A percentile compares a stretch with the other conserved stretches of the same genome.
Evolutionary conservation across 2,888 invertebrate species (phyloP).

Genomic region (Oscheius sp.): DNA sequence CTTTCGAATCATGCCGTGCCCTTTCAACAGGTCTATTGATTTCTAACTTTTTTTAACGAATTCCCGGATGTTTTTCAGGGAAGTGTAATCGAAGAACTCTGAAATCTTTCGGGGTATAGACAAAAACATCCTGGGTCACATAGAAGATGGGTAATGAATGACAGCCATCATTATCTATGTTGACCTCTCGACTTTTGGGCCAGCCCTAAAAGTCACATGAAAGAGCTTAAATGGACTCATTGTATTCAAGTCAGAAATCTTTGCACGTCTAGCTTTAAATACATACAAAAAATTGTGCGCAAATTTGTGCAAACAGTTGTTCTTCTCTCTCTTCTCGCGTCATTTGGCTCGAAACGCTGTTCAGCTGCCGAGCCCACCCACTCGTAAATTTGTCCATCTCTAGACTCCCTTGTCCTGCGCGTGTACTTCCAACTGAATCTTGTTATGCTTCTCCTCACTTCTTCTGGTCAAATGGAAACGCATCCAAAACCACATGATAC

Average conservation of each 20-base stretch:
- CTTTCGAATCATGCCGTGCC: too few relatives aligned
- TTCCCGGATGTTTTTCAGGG: too few relatives aligned
- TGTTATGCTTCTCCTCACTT: constrained; percentile 9
- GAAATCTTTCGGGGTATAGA: too few relatives aligned
- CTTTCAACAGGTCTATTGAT: too few relatives aligned
- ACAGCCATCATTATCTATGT: too few relatives aligned
- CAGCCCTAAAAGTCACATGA: too few relatives aligned
- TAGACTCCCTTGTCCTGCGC: constrained; percentile 18
- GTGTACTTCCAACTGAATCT: constrained; percentile 29
- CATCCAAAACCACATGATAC: constrained; percentile 18
- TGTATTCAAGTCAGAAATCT: neutral
- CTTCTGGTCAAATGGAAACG: constrained; percentile 15
- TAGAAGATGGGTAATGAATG: too few relatives aligned
- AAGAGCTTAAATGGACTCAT: too few relatives aligned
- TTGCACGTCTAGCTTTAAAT: constrained; percentile 27
- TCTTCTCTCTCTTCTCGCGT: constrained; percentile 32
- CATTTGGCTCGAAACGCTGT: constrained; percentile 31
- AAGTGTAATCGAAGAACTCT: too few relatives aligned
- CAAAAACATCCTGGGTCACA: too few relatives aligned
- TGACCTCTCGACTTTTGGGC: too few relatives aligned
- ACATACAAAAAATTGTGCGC: constrained; percentile 23
- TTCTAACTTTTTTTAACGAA: too few relatives aligned
- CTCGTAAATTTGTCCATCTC: constrained; percentile 28
- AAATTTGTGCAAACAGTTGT: constrained; percentile 32
- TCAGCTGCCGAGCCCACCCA: constrained; percentile 33